Conservation (phyloP, 2,888 invertebrate species). For the Lymantria monacha region DNA sequence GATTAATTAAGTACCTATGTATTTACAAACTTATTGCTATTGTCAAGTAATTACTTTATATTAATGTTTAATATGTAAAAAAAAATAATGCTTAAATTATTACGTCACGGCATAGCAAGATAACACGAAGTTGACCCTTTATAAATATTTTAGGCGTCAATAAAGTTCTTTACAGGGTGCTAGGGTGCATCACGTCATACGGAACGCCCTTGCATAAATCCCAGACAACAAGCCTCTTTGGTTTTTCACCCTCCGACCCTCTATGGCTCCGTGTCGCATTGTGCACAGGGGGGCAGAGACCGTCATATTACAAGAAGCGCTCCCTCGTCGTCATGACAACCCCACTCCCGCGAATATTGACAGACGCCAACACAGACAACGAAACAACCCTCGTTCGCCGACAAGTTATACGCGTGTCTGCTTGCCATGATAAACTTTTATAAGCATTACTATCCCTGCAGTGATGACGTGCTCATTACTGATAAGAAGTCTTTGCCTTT, state of each 20-base stretch:
- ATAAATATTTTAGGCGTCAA: slow-evolving; percentile 33
- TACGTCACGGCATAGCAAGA: too few species aligned
- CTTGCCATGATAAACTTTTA: slow-evolving; percentile 65
- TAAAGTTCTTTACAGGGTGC: slow-evolving; percentile 26
- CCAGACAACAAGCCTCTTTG: slow-evolving; percentile 60
- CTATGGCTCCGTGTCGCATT: slow-evolving; percentile 57
- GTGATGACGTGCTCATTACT: slow-evolving; percentile 62
- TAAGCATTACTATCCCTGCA: slow-evolving; percentile 56
- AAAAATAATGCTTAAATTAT: too few species aligned
- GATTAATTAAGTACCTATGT: too few species aligned
- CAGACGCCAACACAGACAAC: slow-evolving; percentile 61
- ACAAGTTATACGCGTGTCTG: slow-evolving; percentile 43
- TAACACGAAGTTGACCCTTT: background rate
- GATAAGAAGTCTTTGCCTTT: slow-evolving; percentile 63
- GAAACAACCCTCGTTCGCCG: slow-evolving; percentile 33
- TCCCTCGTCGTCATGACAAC: slow-evolving; percentile 75
- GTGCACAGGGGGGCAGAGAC: slow-evolving; percentile 66
- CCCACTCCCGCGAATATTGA: slow-evolving; percentile 71
- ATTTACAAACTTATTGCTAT: too few species aligned
- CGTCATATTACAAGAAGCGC: slow-evolving; percentile 54
- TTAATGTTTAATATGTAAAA: too few species aligned
- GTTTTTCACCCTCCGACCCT: slow-evolving; percentile 60
- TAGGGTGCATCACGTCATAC: slow-evolving; percentile 23
- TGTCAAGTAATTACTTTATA: too few species aligned
- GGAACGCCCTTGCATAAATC: slow-evolving; percentile 59